Base-by-base conservation (phyloP, 2,113 vertebrate genomes). In the Burhinus bistriatus region DNA sequence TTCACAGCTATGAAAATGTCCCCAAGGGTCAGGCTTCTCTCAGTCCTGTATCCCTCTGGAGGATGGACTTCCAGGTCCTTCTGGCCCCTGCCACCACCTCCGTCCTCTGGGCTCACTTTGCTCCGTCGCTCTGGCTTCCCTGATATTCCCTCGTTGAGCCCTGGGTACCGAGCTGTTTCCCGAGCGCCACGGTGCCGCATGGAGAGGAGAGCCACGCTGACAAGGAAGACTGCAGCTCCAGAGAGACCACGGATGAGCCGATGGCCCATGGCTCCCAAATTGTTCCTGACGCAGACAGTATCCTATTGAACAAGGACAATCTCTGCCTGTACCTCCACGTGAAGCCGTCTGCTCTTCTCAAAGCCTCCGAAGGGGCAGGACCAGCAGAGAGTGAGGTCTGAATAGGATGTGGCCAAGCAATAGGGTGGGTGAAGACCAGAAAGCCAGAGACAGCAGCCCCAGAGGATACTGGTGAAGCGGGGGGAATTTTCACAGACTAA, bases 1-100 rank as follows among this genome's bases (percentile, higher is more conserved):
- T 99, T 99, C 81, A 99, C 98, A 0, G 99, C 98, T 45, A 99
- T 98, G 96, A 99, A 99, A 69, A 99, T 49, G 29, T 99, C 99
- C 17, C 61, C 94, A 40, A 98, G 97, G 9, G 62, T 95, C 87
- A 98, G 95, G n/a, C 57, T 87, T 55, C 87, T 71, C 68, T 76
- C 47, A 4, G 55, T 16, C 47, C 44, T 45, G 34, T 66, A 36
- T 11, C 30, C 29, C 23, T 51, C 42, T 0, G 0, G 69, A 54
- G 19, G 16, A 58, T 2, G 38, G 54, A 45, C 25, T 4, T 27
- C 64, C 34, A 84, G 27, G 9, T 71, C 66, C 12, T 76, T 61
- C 72, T 84, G 77, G 3, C 13, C 20, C 19, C 44, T 49, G 69
- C 52, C 57, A 58, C 34, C 59, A 5, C 26, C 36, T 87, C 30